These are phyloP conservation scores for Listronotus oregonensis DNA, from an alignment of 1,140 invertebrate species.

Conservation along the genomic window DNA sequence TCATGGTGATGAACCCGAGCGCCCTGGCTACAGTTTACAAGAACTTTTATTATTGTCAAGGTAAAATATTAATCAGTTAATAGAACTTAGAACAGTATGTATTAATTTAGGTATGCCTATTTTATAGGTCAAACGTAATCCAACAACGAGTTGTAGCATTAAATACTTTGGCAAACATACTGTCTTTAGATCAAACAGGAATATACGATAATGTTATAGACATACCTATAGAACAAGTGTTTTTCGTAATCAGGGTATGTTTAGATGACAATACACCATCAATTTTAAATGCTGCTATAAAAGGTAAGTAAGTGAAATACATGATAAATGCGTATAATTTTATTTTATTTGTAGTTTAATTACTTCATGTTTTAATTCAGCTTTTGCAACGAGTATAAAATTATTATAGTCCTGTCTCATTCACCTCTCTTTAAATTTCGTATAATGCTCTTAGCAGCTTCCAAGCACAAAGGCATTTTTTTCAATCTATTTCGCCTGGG, in stretches of 20 bases:
- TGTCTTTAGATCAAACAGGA: slow-evolving; percentile 73
- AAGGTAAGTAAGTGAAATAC: no score
- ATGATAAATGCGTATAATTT: no score
- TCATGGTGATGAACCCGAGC: slow-evolving; percentile 88
- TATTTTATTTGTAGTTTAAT: no score
- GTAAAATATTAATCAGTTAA: slow-evolving; percentile 29
- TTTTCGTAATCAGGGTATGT: slow-evolving; percentile 81
- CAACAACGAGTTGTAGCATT: slow-evolving; percentile 83
- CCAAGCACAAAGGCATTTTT: no score
- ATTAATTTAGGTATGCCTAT: slow-evolving; percentile 5
- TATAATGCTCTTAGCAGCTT: no score
- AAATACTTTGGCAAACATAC: slow-evolving; percentile 76
- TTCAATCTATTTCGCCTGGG: no score
- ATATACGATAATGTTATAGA: slow-evolving; percentile 72
- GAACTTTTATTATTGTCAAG: slow-evolving; percentile 77
- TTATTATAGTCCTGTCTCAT: no score
- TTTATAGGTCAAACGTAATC: slow-evolving; percentile 64
- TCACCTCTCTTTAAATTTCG: no score
- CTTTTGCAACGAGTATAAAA: no score
- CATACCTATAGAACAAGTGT: slow-evolving; percentile 69
- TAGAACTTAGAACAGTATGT: slow-evolving; percentile 1
- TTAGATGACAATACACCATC: slow-evolving; percentile 81
- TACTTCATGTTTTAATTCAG: no score
- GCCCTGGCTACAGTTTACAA: slow-evolving; percentile 86
- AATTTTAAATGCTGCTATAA: slow-evolving; percentile 73